phyloP scores from a whole-genome alignment of 2,888 invertebrate species.

The Chrysodeixis includens region DNA sequence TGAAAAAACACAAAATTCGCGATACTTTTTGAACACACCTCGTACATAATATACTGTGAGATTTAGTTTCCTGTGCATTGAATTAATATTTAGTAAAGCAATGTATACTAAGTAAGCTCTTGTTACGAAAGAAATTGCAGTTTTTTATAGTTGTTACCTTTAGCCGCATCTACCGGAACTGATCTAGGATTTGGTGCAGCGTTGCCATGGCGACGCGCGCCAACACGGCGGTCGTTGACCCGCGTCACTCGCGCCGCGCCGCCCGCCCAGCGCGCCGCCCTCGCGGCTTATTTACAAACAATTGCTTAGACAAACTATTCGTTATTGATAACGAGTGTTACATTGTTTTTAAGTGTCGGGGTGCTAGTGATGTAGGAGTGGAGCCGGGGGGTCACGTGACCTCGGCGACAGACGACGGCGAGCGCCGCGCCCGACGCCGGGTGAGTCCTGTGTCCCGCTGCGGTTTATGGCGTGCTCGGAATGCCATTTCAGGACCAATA shows the following conservation, averaged over 20 bases:
- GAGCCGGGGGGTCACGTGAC: slow-evolving; percentile 30
- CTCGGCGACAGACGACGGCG: slow-evolving; percentile 2
- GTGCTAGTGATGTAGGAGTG: slow-evolving; percentile 16
- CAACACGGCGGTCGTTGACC: slow-evolving; percentile 73
- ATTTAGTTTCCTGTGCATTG: no score
- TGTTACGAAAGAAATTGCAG: background rate
- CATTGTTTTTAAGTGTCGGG: slow-evolving; percentile 33
- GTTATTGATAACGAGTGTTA: slow-evolving; percentile 55
- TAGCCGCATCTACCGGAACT: slow-evolving; percentile 18
- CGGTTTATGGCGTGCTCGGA: background rate
- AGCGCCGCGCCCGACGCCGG: background rate
- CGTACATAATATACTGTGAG: no score
- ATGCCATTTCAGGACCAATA: slow-evolving; percentile 4
- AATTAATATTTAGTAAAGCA: no score
- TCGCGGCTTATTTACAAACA: slow-evolving; percentile 69
- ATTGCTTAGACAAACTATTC: slow-evolving; percentile 56
- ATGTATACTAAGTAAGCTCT: no score
- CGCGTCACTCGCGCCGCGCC: slow-evolving; percentile 62
- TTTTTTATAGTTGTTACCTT: slow-evolving; percentile 18
- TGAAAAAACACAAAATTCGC: no score
- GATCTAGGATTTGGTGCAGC: slow-evolving; percentile 62
- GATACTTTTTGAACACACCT: no score
- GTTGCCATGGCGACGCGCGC: slow-evolving; percentile 73
- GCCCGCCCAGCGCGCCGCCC: slow-evolving; percentile 71
- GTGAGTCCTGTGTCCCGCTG: background rate